A percentile compares a stretch with the other conserved stretches of the same genome.
Conservation (phyloP, 2,888 invertebrate species). For the Himalopsyche japonica region DNA sequence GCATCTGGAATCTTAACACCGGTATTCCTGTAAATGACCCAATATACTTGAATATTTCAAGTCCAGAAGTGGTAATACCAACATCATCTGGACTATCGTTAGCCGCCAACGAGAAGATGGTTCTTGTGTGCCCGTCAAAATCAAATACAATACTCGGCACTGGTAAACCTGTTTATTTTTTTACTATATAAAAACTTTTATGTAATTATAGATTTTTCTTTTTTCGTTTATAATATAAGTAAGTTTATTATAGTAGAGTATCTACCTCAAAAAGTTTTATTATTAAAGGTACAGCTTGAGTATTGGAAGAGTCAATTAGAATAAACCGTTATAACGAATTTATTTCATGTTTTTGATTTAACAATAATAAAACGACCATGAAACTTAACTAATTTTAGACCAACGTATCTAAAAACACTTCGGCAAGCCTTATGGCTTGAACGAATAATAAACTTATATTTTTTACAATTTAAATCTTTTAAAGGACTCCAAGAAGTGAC, state of each 20-base stretch:
- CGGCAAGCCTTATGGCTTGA: neutral
- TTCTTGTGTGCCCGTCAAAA: slow-evolving; percentile 42
- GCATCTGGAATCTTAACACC: slow-evolving; percentile 38
- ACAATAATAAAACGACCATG: too few species aligned
- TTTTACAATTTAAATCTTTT: neutral
- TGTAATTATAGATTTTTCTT: too few species aligned
- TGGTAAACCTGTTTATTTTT: neutral
- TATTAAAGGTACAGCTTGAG: too few species aligned
- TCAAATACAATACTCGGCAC: slow-evolving; percentile 40
- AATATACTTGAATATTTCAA: slow-evolving; percentile 21
- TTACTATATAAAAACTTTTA: neutral
- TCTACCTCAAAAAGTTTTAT: too few species aligned
- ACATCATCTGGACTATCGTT: slow-evolving; percentile 35
- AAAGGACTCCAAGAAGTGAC: slow-evolving; percentile 26
- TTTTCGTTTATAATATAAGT: neutral
- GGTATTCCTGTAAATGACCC: slow-evolving; percentile 36
- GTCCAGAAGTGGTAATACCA: slow-evolving; percentile 42
- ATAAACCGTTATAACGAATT: too few species aligned
- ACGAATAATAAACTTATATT: slow-evolving; percentile 13
- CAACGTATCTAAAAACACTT: too few species aligned
- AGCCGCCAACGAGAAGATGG: slow-evolving; percentile 38
- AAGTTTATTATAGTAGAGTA: neutral
- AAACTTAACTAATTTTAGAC: too few species aligned
- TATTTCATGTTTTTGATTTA: too few species aligned
- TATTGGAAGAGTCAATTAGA: too few species aligned